Base-by-base conservation (phyloP, 2,113 vertebrate genomes). In the Microcebus lehilahytsara region DNA sequence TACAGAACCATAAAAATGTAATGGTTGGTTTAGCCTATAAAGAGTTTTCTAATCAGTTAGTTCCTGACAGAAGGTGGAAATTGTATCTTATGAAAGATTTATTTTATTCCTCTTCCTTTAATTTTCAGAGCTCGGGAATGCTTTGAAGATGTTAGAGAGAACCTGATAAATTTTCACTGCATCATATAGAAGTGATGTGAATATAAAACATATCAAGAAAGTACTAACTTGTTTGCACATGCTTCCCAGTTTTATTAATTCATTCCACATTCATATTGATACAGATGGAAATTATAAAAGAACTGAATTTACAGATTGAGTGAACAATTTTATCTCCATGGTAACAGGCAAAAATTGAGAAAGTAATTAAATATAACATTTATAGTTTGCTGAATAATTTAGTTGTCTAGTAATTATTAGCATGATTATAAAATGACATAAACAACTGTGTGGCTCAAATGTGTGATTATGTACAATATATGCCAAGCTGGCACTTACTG, bases 1-100 rank as follows among this genome's bases (percentile, higher is more conserved):
- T 96, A 98, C 95, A 98, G 95, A 97, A 93, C 95, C 98, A 98
- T 98, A 98, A 98, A 98, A 98, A 97, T 97, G 96, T 97, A 98
- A 98, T 97, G 97, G 98, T 97, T 98, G 96, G 95, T 98, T 99
- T 98, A 98, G 98, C 98, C 97, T 98, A 97, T 98, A 98, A 98
- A 98, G 96, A 97, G 96, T 97, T 98, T 98, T 98, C 97, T 98
- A 98, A 99, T 98, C 98, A 98, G 97, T 98, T 98, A 98, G 96
- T 91, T 98, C 97, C 93, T 98, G 97, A 98, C 98, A 99, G 98
- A 98, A 98, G 96, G 97, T 98, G 94, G 97, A 98, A 98, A 98
- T 98, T 98, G 96, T 98, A 97, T 98, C 96, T 97, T 96, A 79
- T 89, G 75, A 93, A 93, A 96, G 94, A 86, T 98, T 98, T 97